phyloP scores from a whole-genome alignment of 2,797 vertebrate species.

The Coluber constrictor region DNA sequence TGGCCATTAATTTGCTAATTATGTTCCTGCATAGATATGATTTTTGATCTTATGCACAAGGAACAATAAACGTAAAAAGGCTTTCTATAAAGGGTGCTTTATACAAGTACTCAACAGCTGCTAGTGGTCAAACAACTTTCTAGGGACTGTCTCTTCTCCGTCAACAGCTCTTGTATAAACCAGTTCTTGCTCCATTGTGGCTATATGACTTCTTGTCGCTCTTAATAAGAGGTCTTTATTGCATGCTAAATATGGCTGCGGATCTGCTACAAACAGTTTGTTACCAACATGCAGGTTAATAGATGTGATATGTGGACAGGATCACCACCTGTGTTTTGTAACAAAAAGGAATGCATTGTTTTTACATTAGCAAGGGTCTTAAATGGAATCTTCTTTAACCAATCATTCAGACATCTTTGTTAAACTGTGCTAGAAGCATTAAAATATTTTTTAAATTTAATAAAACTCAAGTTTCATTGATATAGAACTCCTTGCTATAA shows the following conservation, averaged over 20 bases:
- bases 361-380: conserved; percentile 23
- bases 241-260: conserved; percentile 15
- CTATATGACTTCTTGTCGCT: conserved; percentile 49
- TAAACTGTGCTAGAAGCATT: conserved; percentile 6
- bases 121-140: conserved; percentile 63
- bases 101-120: conserved; percentile 59
- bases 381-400: conserved; percentile 25
- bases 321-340: conserved; percentile 4
- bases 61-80: conserved; percentile 56
- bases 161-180: conserved; percentile 67
- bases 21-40: conserved; percentile 63
- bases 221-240: conserved; percentile 40
- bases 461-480: conserved; percentile 40
- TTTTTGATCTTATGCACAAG: conserved; percentile 66
- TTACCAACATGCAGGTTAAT: background rate
- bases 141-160: conserved; percentile 69
- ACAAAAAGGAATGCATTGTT: background rate
- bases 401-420: conserved; percentile 22
- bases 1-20: conserved; percentile 72
- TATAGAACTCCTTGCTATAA: conserved; percentile 58
- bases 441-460: background rate
- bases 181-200: conserved; percentile 43
- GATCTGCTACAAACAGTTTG: background rate
- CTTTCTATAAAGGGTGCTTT: conserved; percentile 62
- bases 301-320: background rate